phyloP scores from a whole-genome alignment of 2,797 vertebrate species.

The Rachycentron canadum region DNA sequence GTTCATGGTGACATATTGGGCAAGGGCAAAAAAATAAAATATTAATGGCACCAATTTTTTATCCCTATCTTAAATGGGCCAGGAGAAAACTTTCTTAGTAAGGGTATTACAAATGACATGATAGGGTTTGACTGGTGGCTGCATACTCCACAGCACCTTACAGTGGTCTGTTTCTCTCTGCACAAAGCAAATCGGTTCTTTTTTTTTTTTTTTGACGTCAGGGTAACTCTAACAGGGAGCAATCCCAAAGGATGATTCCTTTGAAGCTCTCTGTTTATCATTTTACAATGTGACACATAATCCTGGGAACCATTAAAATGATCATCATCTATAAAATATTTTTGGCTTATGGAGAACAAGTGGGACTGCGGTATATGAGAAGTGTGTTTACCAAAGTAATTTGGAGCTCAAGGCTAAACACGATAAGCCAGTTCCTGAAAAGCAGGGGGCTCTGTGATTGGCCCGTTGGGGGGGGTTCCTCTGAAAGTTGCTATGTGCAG shows the following conservation, averaged over 20 bases:
- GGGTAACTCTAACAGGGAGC: slow-evolving; percentile 25
- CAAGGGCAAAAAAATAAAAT: slow-evolving; percentile 76
- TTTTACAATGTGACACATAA: slow-evolving; percentile 52
- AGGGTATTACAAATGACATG: slow-evolving; percentile 53
- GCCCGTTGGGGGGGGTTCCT: slow-evolving; percentile 1
- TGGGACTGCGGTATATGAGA: slow-evolving; percentile 28
- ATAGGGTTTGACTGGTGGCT: slow-evolving; percentile 52
- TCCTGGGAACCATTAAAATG: slow-evolving; percentile 62
- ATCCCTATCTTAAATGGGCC: slow-evolving; percentile 71
- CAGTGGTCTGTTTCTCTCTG: slow-evolving; percentile 28
- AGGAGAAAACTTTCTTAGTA: slow-evolving; percentile 66
- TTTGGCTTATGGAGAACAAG: slow-evolving; percentile 28
- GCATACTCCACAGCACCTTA: slow-evolving; percentile 28
- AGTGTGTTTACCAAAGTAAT: slow-evolving; percentile 53
- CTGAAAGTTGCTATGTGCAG: not conserved
- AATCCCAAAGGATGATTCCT: slow-evolving; percentile 36
- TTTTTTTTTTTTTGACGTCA: slow-evolving; percentile 45
- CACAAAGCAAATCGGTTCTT: slow-evolving; percentile 43
- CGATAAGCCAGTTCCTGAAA: slow-evolving; percentile 42
- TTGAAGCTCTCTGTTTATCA: slow-evolving; percentile 33
- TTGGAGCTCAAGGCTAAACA: slow-evolving; percentile 57
- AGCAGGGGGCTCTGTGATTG: slow-evolving; percentile 20
- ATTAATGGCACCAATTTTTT: slow-evolving; percentile 63
- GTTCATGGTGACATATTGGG: slow-evolving; percentile 65
- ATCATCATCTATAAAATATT: slow-evolving; percentile 62